Conservation (phyloP, 2,888 invertebrate genomes). For the Thecocarcelia acutangulata region DNA sequence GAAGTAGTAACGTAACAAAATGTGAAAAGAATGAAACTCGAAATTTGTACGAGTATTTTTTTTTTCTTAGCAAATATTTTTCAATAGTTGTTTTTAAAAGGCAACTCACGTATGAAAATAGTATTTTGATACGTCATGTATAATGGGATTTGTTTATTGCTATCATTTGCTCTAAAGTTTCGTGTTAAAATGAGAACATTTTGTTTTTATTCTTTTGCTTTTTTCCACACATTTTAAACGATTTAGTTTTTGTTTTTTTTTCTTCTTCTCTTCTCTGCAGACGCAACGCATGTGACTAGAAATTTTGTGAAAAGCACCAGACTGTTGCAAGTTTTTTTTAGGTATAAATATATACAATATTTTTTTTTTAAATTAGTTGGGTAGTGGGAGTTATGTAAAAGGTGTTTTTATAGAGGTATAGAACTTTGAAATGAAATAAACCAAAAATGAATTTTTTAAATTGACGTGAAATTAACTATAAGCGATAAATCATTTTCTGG, state of each 20-base stretch:
- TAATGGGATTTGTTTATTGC: conserved; percentile 81
- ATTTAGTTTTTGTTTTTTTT: not conserved
- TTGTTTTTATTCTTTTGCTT: conserved; percentile 37
- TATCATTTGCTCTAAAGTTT: conserved; percentile 76
- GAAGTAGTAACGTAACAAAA: conserved; percentile 37
- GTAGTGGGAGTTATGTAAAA: not conserved
- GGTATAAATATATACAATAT: conserved; percentile 3
- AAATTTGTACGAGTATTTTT: not conserved
- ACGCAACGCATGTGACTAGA: conserved; percentile 59
- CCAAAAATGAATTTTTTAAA: no score
- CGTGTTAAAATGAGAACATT: conserved; percentile 61
- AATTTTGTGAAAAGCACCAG: conserved; percentile 48
- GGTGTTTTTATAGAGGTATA: not conserved
- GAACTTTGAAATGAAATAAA: no score
- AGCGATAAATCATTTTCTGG: no score
- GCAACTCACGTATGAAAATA: conserved; percentile 79
- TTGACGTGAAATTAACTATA: no score
- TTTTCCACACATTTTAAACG: conserved; percentile 1
- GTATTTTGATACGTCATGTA: conserved; percentile 80
- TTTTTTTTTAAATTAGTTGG: no score
- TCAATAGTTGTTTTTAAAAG: conserved; percentile 71
- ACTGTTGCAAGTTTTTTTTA: conserved; percentile 61
- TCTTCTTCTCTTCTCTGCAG: not conserved
- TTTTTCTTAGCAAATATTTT: conserved; percentile 18
- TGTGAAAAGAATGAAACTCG: conserved; percentile 20